Conservation (phyloP, 2,888 invertebrate genomes). For the Ceraclea dissimilis region DNA sequence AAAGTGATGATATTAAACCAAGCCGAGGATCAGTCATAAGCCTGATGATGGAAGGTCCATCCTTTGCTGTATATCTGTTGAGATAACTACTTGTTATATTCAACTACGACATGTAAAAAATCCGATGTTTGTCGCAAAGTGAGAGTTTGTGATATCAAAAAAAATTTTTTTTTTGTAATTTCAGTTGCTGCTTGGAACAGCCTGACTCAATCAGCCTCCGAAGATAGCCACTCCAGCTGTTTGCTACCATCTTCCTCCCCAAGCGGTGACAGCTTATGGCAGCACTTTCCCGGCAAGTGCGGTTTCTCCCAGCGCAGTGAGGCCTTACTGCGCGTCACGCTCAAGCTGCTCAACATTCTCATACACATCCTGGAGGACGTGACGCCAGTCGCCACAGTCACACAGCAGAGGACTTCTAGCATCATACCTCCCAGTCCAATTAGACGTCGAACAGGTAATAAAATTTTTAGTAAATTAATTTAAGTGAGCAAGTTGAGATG, state of each 20-base stretch:
- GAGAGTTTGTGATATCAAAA: too few relatives aligned
- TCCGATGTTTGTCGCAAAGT: too few relatives aligned
- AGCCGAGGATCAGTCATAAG: too few relatives aligned
- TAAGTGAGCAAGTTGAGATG: too few relatives aligned
- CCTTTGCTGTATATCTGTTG: too few relatives aligned
- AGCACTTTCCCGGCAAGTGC: slow-evolving; percentile 35
- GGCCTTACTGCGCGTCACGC: slow-evolving; percentile 56
- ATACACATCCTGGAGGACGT: slow-evolving; percentile 69
- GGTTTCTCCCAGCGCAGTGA: slow-evolving; percentile 51
- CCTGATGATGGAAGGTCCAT: too few relatives aligned
- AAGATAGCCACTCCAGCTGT: background rate
- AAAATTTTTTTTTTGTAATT: too few relatives aligned
- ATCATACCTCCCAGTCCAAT: slow-evolving; percentile 52
- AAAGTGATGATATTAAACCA: too few relatives aligned
- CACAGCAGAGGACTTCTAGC: slow-evolving; percentile 35
- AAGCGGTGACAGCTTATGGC: slow-evolving; percentile 36
- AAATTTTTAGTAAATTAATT: too few relatives aligned
- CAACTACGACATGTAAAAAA: too few relatives aligned
- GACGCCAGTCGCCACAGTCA: slow-evolving; percentile 44
- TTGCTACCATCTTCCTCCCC: slow-evolving; percentile 36
- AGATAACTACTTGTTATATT: too few relatives aligned
- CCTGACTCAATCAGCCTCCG: slow-evolving; percentile 28
- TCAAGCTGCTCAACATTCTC: slow-evolving; percentile 66
- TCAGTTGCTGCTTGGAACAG: slow-evolving; percentile 44
- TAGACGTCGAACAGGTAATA: slow-evolving; percentile 42